A percentile compares a stretch with the other conserved stretches of the same genome.
Conservation (phyloP, 2,797 vertebrate genomes). For the Decapterus maruadsi region DNA sequence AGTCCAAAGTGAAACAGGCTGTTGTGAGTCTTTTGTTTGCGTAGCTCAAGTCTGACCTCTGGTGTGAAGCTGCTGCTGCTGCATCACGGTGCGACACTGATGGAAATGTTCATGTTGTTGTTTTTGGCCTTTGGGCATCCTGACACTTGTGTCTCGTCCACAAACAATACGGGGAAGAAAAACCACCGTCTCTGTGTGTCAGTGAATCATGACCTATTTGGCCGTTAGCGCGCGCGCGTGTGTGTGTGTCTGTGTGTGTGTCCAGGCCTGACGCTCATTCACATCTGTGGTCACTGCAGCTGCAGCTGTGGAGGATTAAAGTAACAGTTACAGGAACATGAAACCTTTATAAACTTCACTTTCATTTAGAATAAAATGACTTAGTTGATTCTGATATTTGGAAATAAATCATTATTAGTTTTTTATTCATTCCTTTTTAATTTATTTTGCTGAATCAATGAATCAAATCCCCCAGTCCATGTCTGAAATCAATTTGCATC, state of each 20-base stretch:
- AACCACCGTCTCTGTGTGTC: neutral
- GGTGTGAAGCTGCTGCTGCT: conserved; percentile 21
- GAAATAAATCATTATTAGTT: neutral
- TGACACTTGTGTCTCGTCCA: conserved; percentile 14
- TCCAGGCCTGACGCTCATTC: neutral
- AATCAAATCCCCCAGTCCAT: neutral
- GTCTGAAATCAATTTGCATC: no score
- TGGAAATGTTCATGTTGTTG: no score
- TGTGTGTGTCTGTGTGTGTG: neutral
- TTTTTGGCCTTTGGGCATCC: conserved; percentile 12
- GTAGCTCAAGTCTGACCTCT: conserved; percentile 57
- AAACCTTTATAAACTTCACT: neutral
- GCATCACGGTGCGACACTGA: conserved; percentile 4
- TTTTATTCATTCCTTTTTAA: neutral
- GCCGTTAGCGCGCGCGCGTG: neutral
- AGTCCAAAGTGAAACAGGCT: neutral
- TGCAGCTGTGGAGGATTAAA: neutral
- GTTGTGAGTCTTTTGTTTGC: neutral
- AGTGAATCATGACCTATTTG: conserved; percentile 4
- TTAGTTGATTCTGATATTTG: neutral
- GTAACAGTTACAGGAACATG: neutral
- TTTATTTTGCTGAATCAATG: neutral
- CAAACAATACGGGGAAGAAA: neutral
- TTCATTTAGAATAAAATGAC: neutral
- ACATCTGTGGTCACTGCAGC: neutral